Evolutionary conservation across 2,797 vertebrate genomes (phyloP).

Genomic region (Lepidocolaptes lacrymiger): DNA sequence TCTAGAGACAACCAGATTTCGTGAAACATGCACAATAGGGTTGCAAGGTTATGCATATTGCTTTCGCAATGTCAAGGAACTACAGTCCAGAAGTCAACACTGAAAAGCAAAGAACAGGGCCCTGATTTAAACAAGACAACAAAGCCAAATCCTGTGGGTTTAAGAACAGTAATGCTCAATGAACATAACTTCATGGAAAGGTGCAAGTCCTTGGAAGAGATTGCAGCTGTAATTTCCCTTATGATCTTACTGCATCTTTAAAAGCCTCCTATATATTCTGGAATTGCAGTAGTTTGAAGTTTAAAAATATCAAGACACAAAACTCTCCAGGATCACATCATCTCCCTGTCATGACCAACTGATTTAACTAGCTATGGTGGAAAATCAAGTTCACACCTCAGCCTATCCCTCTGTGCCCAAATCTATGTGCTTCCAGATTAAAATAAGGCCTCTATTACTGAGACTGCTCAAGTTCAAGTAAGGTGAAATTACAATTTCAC

Average conservation of each 20-base stretch:
- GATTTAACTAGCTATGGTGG: background rate
- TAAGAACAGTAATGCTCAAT: background rate
- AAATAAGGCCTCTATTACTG: background rate
- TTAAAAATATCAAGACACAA: conserved; percentile 24
- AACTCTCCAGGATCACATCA: background rate
- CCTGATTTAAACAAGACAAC: background rate
- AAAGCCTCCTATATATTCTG: background rate
- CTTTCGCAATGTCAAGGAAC: background rate
- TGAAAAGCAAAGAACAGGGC: background rate
- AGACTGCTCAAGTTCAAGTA: conserved; percentile 36
- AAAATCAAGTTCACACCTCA: conserved; percentile 37
- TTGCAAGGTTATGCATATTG: background rate
- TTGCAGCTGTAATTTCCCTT: background rate
- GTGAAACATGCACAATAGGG: accelerated
- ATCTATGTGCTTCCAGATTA: background rate
- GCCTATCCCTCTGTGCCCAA: background rate
- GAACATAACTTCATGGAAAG: background rate
- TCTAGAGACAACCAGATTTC: background rate
- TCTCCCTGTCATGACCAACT: background rate
- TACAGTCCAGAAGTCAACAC: background rate
- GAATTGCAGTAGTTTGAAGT: background rate
- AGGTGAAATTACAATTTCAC: conserved; percentile 46
- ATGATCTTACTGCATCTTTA: background rate
- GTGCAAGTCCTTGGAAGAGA: background rate
- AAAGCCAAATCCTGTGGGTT: background rate